Conservation (phyloP, 2,888 invertebrate species). For the Clusia tigrina region DNA sequence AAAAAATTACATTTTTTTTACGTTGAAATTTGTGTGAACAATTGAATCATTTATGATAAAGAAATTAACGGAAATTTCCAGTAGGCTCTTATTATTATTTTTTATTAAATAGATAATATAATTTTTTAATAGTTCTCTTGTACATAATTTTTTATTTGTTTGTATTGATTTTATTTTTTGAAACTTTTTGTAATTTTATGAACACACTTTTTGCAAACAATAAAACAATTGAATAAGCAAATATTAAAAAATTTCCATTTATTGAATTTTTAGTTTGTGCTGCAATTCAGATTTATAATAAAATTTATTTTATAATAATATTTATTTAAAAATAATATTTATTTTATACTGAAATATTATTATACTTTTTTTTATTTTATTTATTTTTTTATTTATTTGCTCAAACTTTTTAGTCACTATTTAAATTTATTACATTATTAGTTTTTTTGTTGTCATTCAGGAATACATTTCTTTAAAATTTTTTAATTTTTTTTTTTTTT, state of each 20-base stretch:
- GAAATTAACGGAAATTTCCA: too few species aligned
- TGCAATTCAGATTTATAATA: slow-evolving; percentile 26
- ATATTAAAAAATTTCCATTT: slow-evolving; percentile 6
- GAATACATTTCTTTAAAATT: slow-evolving; percentile 20
- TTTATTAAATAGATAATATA: too few species aligned
- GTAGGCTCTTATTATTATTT: too few species aligned
- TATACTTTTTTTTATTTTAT: slow-evolving; percentile 23
- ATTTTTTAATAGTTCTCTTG: too few species aligned
- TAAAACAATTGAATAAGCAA: too few species aligned
- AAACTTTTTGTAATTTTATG: too few species aligned
- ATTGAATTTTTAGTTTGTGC: slow-evolving; percentile 9
- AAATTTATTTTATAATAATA: slow-evolving; percentile 27
- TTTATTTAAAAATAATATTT: slow-evolving; percentile 31
- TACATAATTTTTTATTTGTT: too few species aligned
- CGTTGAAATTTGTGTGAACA: background rate
- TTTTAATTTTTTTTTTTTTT: slow-evolving; percentile 24
- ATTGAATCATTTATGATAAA: too few species aligned
- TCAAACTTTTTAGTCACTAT: slow-evolving; percentile 17
- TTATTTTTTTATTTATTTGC: slow-evolving; percentile 34
- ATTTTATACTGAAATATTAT: slow-evolving; percentile 26
- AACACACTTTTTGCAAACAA: too few species aligned
- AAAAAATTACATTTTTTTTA: background rate
- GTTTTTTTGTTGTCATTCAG: slow-evolving; percentile 14
- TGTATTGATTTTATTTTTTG: too few species aligned
- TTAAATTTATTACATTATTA: slow-evolving; percentile 11